phyloP scores from a whole-genome alignment of 2,797 vertebrate species.

The Anolis apletophallus region DNA sequence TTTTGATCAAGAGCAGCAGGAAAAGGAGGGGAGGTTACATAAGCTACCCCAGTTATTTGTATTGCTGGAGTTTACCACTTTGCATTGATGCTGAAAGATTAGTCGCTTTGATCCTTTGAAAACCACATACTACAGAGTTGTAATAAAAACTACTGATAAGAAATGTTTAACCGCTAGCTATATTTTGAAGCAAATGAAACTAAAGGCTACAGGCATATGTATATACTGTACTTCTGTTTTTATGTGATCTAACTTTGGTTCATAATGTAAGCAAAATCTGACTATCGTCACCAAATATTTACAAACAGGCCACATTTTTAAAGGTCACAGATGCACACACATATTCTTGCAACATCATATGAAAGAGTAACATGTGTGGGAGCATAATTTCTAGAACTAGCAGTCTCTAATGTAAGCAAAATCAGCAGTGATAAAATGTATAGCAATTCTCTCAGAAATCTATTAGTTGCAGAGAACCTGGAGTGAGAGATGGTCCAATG shows the following conservation, averaged over 20 bases:
- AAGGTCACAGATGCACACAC: background rate
- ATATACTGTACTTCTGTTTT: background rate
- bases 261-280: background rate
- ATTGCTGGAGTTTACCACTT: slow-evolving; percentile 3
- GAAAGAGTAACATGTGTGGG: background rate
- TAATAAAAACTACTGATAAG: background rate
- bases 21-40: background rate
- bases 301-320: background rate
- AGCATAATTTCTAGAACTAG: background rate
- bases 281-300: background rate
- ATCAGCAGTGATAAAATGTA: background rate
- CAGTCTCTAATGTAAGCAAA: background rate
- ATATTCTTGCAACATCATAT: background rate
- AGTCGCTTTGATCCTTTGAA: slow-evolving; percentile 14
- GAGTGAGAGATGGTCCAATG: background rate
- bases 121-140: background rate
- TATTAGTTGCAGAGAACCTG: background rate
- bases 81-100: background rate
- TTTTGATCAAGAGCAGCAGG: background rate
- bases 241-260: background rate
- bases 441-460: background rate
- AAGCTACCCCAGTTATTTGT: background rate
- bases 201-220: background rate
- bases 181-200: too few species aligned
- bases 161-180: too few species aligned